phyloP scores from a whole-genome alignment of 2,888 invertebrate genomes.

The Lycocerus yunnanus region DNA sequence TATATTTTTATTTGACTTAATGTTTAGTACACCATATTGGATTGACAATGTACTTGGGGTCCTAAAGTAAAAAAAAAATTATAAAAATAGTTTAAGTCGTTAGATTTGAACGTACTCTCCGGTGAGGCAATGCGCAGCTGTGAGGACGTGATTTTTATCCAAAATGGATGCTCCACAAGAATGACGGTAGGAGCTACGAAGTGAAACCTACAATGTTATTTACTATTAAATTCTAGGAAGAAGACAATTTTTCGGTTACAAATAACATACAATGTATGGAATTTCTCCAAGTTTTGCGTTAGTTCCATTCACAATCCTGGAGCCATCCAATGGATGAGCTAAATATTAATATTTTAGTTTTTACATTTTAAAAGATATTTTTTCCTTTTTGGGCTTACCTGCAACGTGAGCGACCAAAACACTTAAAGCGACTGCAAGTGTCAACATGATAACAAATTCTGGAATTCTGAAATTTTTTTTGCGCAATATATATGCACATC shows the following conservation, averaged over 20 bases:
- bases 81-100: background rate
- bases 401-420: background rate
- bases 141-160: background rate
- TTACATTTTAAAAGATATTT: background rate
- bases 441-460: too few species aligned
- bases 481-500: too few species aligned
- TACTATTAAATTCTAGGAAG: background rate
- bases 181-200: background rate
- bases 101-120: background rate
- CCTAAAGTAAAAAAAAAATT: background rate
- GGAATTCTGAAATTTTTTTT: too few species aligned
- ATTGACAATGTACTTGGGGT: background rate
- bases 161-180: background rate
- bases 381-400: background rate
- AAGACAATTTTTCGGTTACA: background rate
- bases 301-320: conserved; percentile 32
- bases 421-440: background rate
- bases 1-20: background rate
- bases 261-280: conserved; percentile 34
- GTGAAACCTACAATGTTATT: background rate
- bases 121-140: background rate
- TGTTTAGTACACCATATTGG: background rate
- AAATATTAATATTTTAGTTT: background rate
- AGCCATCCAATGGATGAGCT: background rate
- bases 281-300: conserved; percentile 32